Evolutionary conservation across 30 jellyfish, hydroid and myxozoan genomes (phyloP).

Genomic region (Sanderia malayensis): DNA sequence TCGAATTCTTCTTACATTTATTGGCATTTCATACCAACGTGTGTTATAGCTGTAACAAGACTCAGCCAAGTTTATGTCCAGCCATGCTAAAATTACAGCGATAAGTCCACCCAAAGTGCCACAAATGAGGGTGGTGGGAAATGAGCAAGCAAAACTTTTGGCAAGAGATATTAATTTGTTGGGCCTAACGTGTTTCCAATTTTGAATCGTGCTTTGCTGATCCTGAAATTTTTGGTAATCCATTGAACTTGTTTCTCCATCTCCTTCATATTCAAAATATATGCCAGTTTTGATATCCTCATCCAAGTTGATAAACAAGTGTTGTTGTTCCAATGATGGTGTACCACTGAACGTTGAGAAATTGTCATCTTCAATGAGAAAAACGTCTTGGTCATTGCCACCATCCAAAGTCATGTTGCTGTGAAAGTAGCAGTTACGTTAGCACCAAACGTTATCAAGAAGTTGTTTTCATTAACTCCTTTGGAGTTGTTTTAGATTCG

Average conservation of each 20-base stretch:
- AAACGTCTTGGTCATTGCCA: no score
- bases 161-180: background rate
- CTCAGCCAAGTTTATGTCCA: background rate
- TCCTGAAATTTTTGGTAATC: background rate
- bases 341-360: no score
- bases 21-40: conserved; percentile 1
- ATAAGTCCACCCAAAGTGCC: background rate
- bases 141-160: background rate
- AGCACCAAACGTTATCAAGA: no score
- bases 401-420: no score
- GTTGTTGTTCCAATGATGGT: no score
- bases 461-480: no score
- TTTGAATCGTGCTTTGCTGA: background rate
- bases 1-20: background rate
- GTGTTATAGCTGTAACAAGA: conserved; percentile 3
- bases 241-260: background rate
- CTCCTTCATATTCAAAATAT: background rate
- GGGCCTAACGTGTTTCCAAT: background rate
- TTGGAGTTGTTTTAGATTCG: no score
- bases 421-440: no score
- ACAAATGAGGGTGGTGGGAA: background rate
- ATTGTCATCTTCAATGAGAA: no score
- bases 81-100: background rate
- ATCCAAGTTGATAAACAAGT: no score
- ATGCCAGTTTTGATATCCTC: background rate